Conservation (phyloP, 2,888 invertebrate genomes). For the Pachydiplax longipennis region DNA sequence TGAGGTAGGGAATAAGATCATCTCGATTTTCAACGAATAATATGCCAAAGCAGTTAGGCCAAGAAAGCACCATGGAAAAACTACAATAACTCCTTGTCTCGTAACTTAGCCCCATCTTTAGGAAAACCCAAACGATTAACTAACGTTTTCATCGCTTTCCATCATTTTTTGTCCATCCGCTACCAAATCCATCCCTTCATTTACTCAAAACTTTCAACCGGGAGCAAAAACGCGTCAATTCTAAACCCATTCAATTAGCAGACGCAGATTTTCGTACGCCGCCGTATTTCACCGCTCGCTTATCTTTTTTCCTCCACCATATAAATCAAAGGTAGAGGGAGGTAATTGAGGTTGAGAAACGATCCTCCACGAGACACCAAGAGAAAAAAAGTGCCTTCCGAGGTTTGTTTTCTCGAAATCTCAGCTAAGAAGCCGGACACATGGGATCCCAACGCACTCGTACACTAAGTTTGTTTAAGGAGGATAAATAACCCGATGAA, state of each 20-base stretch:
- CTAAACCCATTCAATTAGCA: not conserved
- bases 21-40: too few relatives aligned
- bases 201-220: not conserved
- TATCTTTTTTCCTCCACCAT: not conserved
- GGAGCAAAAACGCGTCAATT: not conserved
- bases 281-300: not conserved
- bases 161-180: not conserved
- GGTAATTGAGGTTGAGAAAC: not conserved
- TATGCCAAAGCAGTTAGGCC: too few relatives aligned
- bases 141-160: too few relatives aligned
- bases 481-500: not conserved
- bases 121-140: too few relatives aligned
- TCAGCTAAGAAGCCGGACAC: not conserved
- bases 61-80: too few relatives aligned
- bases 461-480: not conserved
- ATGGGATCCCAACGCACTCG: not conserved
- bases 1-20: too few relatives aligned
- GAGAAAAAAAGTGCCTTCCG: not conserved
- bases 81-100: too few relatives aligned
- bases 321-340: not conserved
- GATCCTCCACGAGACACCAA: not conserved
- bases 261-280: not conserved
- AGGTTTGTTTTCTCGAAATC: not conserved
- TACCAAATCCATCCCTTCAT: not conserved
- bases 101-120: too few relatives aligned